These are phyloP conservation scores for Protomyctophum bolini DNA, from an alignment of 2,113 vertebrate genomes.

Conservation along the genomic window DNA sequence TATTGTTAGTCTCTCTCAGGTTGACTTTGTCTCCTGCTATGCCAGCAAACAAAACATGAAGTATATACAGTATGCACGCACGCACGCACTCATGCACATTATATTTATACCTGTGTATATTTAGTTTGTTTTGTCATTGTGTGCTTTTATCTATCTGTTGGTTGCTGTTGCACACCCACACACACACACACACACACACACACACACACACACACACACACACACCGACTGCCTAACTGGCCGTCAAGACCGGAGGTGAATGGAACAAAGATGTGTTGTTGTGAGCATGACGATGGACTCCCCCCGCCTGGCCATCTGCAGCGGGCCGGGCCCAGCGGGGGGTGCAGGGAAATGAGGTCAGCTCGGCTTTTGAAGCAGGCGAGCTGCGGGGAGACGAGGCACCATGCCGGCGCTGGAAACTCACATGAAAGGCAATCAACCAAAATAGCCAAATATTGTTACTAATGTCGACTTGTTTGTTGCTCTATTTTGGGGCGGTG, in stretches of 20 bases:
- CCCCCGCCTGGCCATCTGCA: conserved; percentile 67
- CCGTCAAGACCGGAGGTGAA: conserved; percentile 54
- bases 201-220: neutral
- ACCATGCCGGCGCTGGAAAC: conserved; percentile 58
- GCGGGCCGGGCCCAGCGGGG: conserved; percentile 61
- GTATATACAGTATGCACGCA: neutral
- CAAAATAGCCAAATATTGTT: conserved; percentile 64
- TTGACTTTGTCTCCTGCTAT: neutral
- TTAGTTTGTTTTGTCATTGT: too few species aligned
- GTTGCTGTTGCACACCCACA: conserved; percentile 1
- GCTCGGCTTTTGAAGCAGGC: conserved; percentile 68
- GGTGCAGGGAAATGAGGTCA: conserved; percentile 69
- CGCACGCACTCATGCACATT: too few species aligned
- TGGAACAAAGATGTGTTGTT: conserved; percentile 67
- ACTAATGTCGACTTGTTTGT: conserved; percentile 23
- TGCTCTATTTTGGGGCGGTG: conserved; percentile 19
- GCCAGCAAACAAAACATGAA: conserved; percentile 3
- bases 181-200: conserved; percentile 11
- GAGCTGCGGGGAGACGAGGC: conserved; percentile 64
- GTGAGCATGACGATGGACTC: conserved; percentile 58
- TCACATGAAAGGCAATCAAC: conserved; percentile 64
- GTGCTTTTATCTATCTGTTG: neutral
- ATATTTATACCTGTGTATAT: too few species aligned
- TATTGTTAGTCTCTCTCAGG: neutral
- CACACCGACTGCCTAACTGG: conserved; percentile 24